phyloP scores from a whole-genome alignment of 2,797 vertebrate genomes.

The Sebastes nivosus region DNA sequence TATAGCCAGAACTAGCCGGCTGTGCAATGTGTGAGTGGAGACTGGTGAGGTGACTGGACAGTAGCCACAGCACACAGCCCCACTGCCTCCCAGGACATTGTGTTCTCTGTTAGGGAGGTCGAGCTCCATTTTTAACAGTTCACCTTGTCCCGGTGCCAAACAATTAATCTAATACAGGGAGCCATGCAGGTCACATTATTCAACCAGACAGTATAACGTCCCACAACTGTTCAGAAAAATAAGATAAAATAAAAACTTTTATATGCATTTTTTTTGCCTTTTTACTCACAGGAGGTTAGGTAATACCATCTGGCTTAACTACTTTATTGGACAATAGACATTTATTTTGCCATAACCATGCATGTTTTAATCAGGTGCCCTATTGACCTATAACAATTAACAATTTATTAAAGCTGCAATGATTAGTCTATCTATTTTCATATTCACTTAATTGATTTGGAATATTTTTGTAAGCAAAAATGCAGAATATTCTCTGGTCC shows the following conservation, averaged over 20 bases:
- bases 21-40: conserved; percentile 43
- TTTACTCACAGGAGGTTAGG: not conserved
- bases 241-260: not conserved
- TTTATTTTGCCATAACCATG: not conserved
- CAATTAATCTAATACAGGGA: conserved; percentile 31
- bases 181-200: conserved; percentile 29
- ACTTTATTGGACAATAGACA: not conserved
- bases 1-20: conserved; percentile 50
- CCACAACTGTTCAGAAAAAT: not conserved
- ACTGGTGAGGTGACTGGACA: conserved; percentile 62
- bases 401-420: not conserved
- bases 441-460: not conserved
- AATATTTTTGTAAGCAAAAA: too few relatives aligned
- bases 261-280: not conserved
- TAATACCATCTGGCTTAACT: too few relatives aligned
- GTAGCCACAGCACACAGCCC: conserved; percentile 57
- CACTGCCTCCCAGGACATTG: conserved; percentile 73
- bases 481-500: too few relatives aligned
- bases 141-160: conserved; percentile 60
- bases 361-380: not conserved
- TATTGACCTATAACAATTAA: not conserved
- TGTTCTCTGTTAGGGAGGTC: conserved; percentile 71
- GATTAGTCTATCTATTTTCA: not conserved
- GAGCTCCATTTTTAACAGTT: conserved; percentile 56
- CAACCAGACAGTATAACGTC: not conserved